phyloP scores from a whole-genome alignment of 2,888 invertebrate species.

The Octodonta nipae region DNA sequence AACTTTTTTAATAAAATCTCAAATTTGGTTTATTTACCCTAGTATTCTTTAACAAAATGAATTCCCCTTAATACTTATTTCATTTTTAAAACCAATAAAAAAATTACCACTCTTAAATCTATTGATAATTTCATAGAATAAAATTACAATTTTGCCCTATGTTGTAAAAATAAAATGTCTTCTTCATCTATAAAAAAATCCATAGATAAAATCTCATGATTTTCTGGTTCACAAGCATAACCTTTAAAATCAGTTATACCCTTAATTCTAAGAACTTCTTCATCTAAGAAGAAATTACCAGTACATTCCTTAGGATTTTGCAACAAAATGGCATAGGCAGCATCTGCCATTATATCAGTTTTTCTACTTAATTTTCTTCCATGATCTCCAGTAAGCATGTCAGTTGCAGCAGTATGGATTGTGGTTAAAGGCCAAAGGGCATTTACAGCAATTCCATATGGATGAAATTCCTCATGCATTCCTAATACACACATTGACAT shows the following conservation, averaged over 20 bases:
- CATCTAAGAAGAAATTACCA: slow-evolving; percentile 87
- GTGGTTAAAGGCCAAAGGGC: slow-evolving; percentile 80
- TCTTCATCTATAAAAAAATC: slow-evolving; percentile 92
- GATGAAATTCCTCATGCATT: slow-evolving; percentile 82
- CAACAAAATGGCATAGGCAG: slow-evolving; percentile 70
- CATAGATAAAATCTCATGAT: slow-evolving; percentile 51
- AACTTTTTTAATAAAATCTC: too few species aligned
- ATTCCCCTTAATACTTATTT: too few species aligned
- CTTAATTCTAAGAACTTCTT: slow-evolving; percentile 64
- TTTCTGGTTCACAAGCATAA: slow-evolving; percentile 66
- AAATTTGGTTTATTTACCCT: too few species aligned
- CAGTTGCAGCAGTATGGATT: slow-evolving; percentile 71
- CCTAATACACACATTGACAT: slow-evolving; percentile 97
- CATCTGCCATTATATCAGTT: slow-evolving; percentile 77
- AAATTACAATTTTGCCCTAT: too few species aligned
- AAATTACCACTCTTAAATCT: too few species aligned
- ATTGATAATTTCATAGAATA: too few species aligned
- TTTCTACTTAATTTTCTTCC: slow-evolving; percentile 55
- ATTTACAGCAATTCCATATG: slow-evolving; percentile 77
- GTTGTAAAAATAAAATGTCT: too few species aligned
- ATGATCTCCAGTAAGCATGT: slow-evolving; percentile 63
- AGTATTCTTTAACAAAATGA: too few species aligned
- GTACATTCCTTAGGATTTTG: slow-evolving; percentile 64
- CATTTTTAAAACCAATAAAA: too few species aligned
- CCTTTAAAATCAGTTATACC: slow-evolving; percentile 73